Percentiles rank a stretch among this genome's conserved stretches.
These are phyloP conservation scores for Syngnathus acus DNA, from an alignment of 2,797 vertebrate genomes.

Conservation along the genomic window DNA sequence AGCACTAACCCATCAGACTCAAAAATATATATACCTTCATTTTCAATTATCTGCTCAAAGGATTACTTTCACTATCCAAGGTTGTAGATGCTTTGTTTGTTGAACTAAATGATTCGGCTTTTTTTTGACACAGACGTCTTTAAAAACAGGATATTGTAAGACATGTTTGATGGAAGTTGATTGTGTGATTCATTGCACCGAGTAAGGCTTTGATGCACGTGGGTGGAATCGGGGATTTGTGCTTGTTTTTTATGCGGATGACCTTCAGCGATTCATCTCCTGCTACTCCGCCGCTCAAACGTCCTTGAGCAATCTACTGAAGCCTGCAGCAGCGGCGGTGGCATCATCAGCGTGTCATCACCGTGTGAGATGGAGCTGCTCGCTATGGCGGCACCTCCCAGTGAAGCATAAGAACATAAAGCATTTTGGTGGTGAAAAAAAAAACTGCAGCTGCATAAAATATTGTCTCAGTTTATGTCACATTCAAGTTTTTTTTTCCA, in stretches of 20 bases:
- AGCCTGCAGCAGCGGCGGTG: background rate
- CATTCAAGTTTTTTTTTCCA: too few species aligned
- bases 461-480: background rate
- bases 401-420: background rate
- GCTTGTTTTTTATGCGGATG: background rate
- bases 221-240: background rate
- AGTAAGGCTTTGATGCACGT: background rate
- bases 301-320: background rate
- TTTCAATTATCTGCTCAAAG: too few species aligned
- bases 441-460: background rate
- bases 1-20: background rate
- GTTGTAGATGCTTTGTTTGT: background rate
- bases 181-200: background rate
- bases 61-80: background rate
- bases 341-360: background rate
- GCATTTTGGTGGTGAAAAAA: background rate
- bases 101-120: background rate
- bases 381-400: background rate
- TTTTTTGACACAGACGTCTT: background rate
- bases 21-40: background rate
- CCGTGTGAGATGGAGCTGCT: conserved; percentile 1
- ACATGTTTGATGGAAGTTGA: background rate
- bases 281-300: background rate
- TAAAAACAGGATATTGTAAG: background rate
- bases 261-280: conserved; percentile 1